Evolutionary conservation across 2,888 invertebrate genomes (phyloP).

Genomic region (Agrotis clavis): DNA sequence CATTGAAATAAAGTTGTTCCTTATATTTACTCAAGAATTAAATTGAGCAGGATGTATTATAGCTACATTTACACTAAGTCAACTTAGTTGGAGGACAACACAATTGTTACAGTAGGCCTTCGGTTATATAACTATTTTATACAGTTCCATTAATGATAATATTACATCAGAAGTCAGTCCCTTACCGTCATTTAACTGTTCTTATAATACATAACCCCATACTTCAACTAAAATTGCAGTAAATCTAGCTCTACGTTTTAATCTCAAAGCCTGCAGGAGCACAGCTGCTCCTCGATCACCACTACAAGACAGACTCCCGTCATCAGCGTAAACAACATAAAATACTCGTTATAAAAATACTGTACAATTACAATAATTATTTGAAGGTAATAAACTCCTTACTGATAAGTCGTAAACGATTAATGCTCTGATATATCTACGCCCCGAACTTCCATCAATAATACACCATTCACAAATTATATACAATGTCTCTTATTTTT

Average conservation of each 20-base stretch:
- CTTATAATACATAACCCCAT: slow-evolving; percentile 88
- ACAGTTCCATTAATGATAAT: slow-evolving; percentile 88
- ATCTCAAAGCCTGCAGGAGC: slow-evolving; percentile 82
- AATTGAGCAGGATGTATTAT: slow-evolving; percentile 89
- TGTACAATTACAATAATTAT: slow-evolving; percentile 90
- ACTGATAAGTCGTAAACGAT: slow-evolving; percentile 83
- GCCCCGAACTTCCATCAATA: slow-evolving; percentile 80
- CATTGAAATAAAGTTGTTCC: slow-evolving; percentile 78
- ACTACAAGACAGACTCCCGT: slow-evolving; percentile 69
- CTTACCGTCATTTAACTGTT: slow-evolving; percentile 84
- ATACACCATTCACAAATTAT: slow-evolving; percentile 90
- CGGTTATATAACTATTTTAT: slow-evolving; percentile 85
- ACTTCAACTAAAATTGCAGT: slow-evolving; percentile 87
- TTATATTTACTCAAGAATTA: slow-evolving; percentile 86
- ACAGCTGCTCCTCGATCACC: slow-evolving; percentile 54
- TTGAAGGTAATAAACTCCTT: slow-evolving; percentile 87
- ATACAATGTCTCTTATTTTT: slow-evolving; percentile 87
- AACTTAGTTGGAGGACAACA: slow-evolving; percentile 88
- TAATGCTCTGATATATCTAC: slow-evolving; percentile 83
- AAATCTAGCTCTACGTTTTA: slow-evolving; percentile 84
- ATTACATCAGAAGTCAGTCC: slow-evolving; percentile 89
- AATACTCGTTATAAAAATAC: slow-evolving; percentile 91
- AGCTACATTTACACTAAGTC: slow-evolving; percentile 87
- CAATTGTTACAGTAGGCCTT: slow-evolving; percentile 85
- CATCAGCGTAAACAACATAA: slow-evolving; percentile 80